Percentiles rank a stretch among this genome's conserved stretches.
phyloP scores from a whole-genome alignment of 2,888 invertebrate genomes.

The Chloromyia formosa region DNA sequence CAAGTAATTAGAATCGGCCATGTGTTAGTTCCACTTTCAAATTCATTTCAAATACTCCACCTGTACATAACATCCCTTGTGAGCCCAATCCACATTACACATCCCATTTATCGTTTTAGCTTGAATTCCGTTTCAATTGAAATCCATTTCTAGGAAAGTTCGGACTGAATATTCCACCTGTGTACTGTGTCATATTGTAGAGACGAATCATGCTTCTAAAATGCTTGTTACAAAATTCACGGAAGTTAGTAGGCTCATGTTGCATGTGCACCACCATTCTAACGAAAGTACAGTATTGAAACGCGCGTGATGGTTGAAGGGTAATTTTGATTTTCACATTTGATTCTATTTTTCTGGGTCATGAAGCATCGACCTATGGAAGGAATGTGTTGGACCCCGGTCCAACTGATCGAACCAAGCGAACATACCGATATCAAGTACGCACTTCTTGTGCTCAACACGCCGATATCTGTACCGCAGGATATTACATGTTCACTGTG shows the following conservation, averaged over 20 bases:
- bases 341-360: background rate
- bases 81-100: too few species aligned
- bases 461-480: conserved; percentile 67
- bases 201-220: background rate
- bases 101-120: too few species aligned
- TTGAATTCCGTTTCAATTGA: too few species aligned
- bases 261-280: background rate
- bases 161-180: too few species aligned
- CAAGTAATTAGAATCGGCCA: too few species aligned
- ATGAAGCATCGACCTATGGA: background rate
- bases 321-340: background rate
- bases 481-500: conserved; percentile 69
- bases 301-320: background rate
- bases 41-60: too few species aligned
- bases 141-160: too few species aligned
- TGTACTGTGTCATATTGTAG: too few species aligned
- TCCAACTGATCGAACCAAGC: conserved; percentile 12
- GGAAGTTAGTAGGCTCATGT: background rate
- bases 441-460: conserved; percentile 74
- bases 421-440: conserved; percentile 62
- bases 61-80: too few species aligned
- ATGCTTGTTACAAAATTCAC: background rate
- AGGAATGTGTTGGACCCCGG: background rate
- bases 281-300: background rate
- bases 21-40: too few species aligned